Evolutionary conservation across 2,113 vertebrate genomes (phyloP).

Genomic region (Saccopteryx bilineata): DNA sequence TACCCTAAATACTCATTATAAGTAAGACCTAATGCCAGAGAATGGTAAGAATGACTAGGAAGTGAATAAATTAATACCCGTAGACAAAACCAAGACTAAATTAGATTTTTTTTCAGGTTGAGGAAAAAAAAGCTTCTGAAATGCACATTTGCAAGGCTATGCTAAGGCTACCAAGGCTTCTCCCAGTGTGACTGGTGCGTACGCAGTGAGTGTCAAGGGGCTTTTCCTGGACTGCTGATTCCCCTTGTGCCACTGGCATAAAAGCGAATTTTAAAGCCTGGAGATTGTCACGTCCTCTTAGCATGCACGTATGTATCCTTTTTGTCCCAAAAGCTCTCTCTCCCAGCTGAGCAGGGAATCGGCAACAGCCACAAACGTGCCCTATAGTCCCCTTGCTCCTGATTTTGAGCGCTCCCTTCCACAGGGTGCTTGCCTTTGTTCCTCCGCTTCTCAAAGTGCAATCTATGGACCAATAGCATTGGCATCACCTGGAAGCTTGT

Average conservation of each 20-base stretch:
- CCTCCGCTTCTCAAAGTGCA: slow-evolving; percentile 36
- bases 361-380: background rate
- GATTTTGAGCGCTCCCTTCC: background rate
- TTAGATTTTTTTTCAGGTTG: background rate
- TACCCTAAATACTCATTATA: background rate
- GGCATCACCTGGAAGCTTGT: background rate
- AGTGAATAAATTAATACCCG: background rate
- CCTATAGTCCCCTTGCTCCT: background rate
- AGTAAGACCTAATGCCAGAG: background rate
- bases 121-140: background rate
- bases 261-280: background rate
- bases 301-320: background rate
- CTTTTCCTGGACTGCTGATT: background rate
- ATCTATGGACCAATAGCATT: background rate
- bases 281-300: background rate
- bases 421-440: background rate
- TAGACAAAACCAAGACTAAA: slow-evolving; percentile 14
- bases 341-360: background rate
- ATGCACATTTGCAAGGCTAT: background rate
- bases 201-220: background rate
- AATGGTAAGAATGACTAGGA: background rate
- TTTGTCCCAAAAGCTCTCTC: background rate
- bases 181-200: background rate
- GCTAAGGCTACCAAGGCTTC: background rate
- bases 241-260: too few relatives aligned